A percentile compares a stretch with the other conserved stretches of the same genome.
Evolutionary conservation across 2,888 invertebrate genomes (phyloP).

Genomic region (Carterocephalus palaemon): DNA sequence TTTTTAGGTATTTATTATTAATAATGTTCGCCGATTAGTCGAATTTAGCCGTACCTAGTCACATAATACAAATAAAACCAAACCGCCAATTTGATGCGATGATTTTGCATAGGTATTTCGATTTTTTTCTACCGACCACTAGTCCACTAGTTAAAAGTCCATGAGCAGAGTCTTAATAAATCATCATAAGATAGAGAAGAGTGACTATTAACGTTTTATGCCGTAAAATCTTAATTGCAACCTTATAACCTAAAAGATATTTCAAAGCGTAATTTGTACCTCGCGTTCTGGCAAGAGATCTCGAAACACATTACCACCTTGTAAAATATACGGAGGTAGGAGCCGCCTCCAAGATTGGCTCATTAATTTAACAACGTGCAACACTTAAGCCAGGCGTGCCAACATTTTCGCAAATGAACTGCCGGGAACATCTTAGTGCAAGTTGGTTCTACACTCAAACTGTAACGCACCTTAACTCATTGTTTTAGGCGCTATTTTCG

Average conservation of each 20-base stretch:
- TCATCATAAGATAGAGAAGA: no score
- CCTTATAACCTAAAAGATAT: slow-evolving; percentile 18
- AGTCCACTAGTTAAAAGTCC: no score
- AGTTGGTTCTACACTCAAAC: background rate
- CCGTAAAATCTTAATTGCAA: slow-evolving; percentile 4
- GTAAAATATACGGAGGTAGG: slow-evolving; percentile 71
- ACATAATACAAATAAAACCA: no score
- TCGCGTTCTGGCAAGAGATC: slow-evolving; percentile 19
- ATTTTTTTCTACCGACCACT: no score
- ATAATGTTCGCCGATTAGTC: no score
- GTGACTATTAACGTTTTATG: no score
- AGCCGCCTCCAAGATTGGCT: slow-evolving; percentile 71
- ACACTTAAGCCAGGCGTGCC: slow-evolving; percentile 74
- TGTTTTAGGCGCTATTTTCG: background rate
- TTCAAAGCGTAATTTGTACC: slow-evolving; percentile 26
- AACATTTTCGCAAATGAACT: slow-evolving; percentile 76
- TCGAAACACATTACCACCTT: slow-evolving; percentile 68
- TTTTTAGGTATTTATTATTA: no score
- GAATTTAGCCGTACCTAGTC: no score
- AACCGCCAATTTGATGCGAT: no score
- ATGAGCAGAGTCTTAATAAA: no score
- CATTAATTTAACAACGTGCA: slow-evolving; percentile 78
- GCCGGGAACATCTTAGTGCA: slow-evolving; percentile 46
- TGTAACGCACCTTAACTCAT: background rate
- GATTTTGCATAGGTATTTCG: no score